These are phyloP conservation scores for Entomyzon cyanotis DNA, from an alignment of 2,113 vertebrate genomes.

Conservation along the genomic window DNA sequence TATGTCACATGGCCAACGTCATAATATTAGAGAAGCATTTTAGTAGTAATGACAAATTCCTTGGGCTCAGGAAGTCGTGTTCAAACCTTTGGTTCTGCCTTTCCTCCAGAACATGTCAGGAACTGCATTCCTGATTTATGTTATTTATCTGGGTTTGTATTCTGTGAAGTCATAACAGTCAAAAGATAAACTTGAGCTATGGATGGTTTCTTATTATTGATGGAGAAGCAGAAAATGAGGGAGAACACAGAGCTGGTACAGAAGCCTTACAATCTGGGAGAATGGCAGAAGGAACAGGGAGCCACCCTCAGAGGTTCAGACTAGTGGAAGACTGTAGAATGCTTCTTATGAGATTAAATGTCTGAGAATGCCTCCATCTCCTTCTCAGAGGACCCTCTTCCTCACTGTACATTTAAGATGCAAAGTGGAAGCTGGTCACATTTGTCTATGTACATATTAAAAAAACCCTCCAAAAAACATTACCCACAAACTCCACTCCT, in stretches of 20 bases:
- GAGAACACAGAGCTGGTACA: not conserved
- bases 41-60: not conserved
- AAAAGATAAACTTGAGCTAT: not conserved
- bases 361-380: not conserved
- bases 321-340: not conserved
- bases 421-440: not conserved
- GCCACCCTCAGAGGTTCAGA: not conserved
- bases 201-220: not conserved
- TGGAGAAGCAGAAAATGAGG: not conserved
- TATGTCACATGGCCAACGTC: not conserved
- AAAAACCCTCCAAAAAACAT: fast-evolving
- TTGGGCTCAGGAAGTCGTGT: not conserved
- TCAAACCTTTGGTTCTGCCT: not conserved
- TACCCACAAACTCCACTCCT: not conserved
- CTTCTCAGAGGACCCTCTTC: not conserved
- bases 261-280: not conserved
- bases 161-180: not conserved
- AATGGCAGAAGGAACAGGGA: not conserved
- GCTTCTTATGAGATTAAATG: not conserved
- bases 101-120: not conserved
- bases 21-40: not conserved
- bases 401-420: not conserved
- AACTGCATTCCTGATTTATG: not conserved
- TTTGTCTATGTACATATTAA: not conserved
- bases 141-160: not conserved